Evolutionary conservation across 2,113 vertebrate species (phyloP), one percentile per base, ranked within the genome.

Genomic region (Sakesphorus luctuosus): DNA sequence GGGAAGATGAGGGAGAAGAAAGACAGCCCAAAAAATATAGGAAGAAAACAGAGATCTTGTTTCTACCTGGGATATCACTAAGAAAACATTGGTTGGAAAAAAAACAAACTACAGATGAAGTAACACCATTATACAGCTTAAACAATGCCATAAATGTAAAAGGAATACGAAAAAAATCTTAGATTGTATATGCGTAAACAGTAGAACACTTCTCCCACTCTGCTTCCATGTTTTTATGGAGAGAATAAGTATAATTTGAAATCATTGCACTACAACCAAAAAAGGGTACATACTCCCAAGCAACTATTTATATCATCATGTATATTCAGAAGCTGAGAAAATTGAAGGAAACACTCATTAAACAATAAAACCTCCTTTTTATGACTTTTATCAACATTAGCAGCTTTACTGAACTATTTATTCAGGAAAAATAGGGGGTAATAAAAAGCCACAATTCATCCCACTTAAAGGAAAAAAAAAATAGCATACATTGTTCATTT

Each of bases 391-490:
- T 84, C 69, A 84, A 84, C 88, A 95, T 94, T 94, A 96, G 66
- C 89, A 95, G 85, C 46, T 95, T 94, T 95, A 92, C 90, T 75
- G 65, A 96, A 93, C 83, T 92, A 95, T 89, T 89, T 96, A 94
- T 90, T 81, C 94, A 84, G 65, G 61, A 95, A 93, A 94, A 96
- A 84, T 78, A 92, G 68, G 31, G 77, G 87, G 90, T 47, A 90
- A 93, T 94, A 93, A 96, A 97, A 96, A 96, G 85, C 52, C 79
- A 94, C 85, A 96, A 94, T 93, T 97, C 87, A 96, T 91, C 81
- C 85, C 82, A 96, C 85, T 96, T 96, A 91, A 84, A 77, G 38
- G 40, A 12, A 84, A 94, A 96, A 96, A 95, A 79, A 91, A 93
- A 75, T 8, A 74, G 65, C 92, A 84, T 89, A 72, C 73, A 94